Base-by-base conservation (phyloP, 2,797 vertebrate genomes). In the Buceros bicornis region DNA sequence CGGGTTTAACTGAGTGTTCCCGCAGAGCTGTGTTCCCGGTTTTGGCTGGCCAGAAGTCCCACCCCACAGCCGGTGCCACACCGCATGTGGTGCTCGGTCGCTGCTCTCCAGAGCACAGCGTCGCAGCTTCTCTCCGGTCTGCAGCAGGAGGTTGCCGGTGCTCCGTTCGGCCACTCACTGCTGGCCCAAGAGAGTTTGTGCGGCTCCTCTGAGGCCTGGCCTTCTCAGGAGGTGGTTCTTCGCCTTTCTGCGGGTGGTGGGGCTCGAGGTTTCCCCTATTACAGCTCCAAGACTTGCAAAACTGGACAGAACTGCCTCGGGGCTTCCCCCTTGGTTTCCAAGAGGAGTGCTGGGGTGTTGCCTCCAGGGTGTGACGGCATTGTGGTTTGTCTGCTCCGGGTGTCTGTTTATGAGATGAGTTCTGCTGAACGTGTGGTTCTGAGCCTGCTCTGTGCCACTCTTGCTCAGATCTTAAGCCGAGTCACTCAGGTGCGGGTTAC, bases 31-130 rank as follows among this genome's bases (percentile, higher is more conserved):
- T 25, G 40, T 24, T 71, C 88, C 62, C 42, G 37, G 4, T 87
- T 81, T 67, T 47, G 35, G 35, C 35, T 61, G 20, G 60, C 12
- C 20, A 35, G 58, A 61, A 62, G 5, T 22, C 37, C 78, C 64
- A 28, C 13, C 6, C 10, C 0, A 2, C 0, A 0, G 3, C 25
- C 2, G 3, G 22, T 90, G 64, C 56, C 42, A 10, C 9, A 5
- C 35, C 54, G 22, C 24, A 40, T 22, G 53, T 65, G 58, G 9
- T 85, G 50, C 48, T 72, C 31, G 2, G 53, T 13, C 26, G 11
- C 29, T 51, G 83, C 61, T 66, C 48, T 28, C 43, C 48, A 14
- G 16, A 42, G 20, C 4, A 20, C 40, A 54, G 43, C 2, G 1
- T 25, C 5, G 2, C 61, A 35, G 18, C 20, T 62, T 20, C 33